These are phyloP conservation scores for Leptonema lineaticorne DNA, from an alignment of 1,140 invertebrate species.

Conservation along the genomic window DNA sequence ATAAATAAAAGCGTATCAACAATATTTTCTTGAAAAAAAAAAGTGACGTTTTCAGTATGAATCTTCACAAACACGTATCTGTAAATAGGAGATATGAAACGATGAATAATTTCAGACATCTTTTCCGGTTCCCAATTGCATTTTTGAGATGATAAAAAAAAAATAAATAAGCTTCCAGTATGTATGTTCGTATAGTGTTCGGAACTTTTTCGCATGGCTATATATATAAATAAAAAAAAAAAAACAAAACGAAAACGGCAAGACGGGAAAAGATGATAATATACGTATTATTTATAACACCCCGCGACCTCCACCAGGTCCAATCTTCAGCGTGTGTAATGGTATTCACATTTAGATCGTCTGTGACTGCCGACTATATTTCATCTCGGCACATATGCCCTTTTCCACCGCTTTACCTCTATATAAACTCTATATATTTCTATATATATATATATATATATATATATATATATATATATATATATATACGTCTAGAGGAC, in stretches of 20 bases:
- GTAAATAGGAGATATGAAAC: too few relatives aligned
- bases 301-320: conserved; percentile 30
- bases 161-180: too few relatives aligned
- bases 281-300: conserved; percentile 42
- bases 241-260: conserved; percentile 41
- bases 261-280: conserved; percentile 40
- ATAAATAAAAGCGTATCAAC: too few relatives aligned
- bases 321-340: conserved; percentile 21
- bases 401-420: not conserved
- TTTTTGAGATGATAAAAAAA: too few relatives aligned
- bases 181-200: not conserved
- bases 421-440: not conserved
- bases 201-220: conserved; percentile 36
- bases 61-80: too few relatives aligned
- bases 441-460: not conserved
- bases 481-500: not conserved
- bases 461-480: conserved; percentile 5
- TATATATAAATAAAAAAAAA: too few relatives aligned
- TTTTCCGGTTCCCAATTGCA: too few relatives aligned
- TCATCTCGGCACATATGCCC: conserved; percentile 22
- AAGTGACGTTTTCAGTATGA: too few relatives aligned
- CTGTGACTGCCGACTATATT: conserved; percentile 24
- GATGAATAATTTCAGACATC: too few relatives aligned
- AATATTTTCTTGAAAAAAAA: too few relatives aligned
- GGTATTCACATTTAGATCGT: conserved; percentile 24